Evolutionary conservation across 2,888 invertebrate species (phyloP), one percentile per base, ranked within the genome.

Genomic region (Cyclophora punctaria): DNA sequence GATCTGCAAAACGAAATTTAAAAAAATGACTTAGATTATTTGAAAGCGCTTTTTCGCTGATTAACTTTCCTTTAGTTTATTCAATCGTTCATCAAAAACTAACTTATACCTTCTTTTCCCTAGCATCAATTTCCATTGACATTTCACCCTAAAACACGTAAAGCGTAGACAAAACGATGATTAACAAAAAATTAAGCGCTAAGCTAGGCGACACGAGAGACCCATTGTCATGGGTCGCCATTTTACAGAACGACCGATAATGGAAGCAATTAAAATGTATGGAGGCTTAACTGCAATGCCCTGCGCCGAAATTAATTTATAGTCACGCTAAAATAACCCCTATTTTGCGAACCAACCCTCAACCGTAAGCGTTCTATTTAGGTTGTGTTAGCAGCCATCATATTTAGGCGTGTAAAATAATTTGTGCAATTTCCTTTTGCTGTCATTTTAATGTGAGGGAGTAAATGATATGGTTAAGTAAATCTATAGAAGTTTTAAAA

Each of bases 211-310:
- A 68, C 66, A 63, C 61, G 60, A 62, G 71, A 64, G 67, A 52
- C 60, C 74, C 75, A 80, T 83, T 83, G 83, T 82, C 82, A 81
- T 74, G 70, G 70, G 67, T 75, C 78, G 74, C 75, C 75, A 78
- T 82, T 83, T 80, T 79, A 73, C 73, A 75, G 80, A 83, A 81
- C 75, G 76, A 74, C 79, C 81, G 82, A 86, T 87, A 87, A 87
- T 87, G 83, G 83, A 80, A 78, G 79, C 87, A 86, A 86, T 87
- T 87, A 87, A 87, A 87, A 87, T 87, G 84, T 87, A 86, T 87
- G 83, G 83, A 78, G 83, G 85, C 84, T 85, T 87, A 84, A 85
- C 85, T 85, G 85, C 83, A 85, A 69, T 81, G 80, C 73, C 79
- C 80, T 80, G 83, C 77, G 75, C 75, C 78, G 73, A 85, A 87